A percentile compares a stretch with the other conserved stretches of the same genome.
Conservation (phyloP, 2,888 invertebrate species). For the Tetranychus truncatus region DNA sequence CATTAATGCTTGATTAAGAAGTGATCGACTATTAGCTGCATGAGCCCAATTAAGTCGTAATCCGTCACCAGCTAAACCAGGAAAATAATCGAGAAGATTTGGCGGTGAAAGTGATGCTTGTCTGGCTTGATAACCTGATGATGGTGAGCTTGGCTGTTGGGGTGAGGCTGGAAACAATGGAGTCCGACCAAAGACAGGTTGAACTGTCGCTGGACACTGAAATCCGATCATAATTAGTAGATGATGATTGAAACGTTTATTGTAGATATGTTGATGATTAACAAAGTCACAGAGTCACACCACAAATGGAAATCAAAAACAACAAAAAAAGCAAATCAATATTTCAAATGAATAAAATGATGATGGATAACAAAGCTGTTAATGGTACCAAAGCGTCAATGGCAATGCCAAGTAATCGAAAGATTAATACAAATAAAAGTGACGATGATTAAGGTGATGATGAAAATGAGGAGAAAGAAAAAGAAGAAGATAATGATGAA, state of each 20-base stretch:
- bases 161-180: conserved; percentile 20
- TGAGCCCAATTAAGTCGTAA: conserved; percentile 31
- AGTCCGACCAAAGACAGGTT: conserved; percentile 21
- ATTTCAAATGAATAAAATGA: too few species aligned
- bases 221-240: conserved; percentile 18
- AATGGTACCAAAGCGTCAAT: neutral
- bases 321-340: too few species aligned
- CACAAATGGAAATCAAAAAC: too few species aligned
- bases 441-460: neutral
- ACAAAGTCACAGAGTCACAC: too few species aligned
- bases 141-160: conserved; percentile 16
- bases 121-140: conserved; percentile 10
- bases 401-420: neutral
- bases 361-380: neutral
- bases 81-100: conserved; percentile 29
- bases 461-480: neutral
- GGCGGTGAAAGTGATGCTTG: conserved; percentile 20
- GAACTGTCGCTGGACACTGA: conserved; percentile 23
- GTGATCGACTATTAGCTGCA: conserved; percentile 30
- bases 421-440: neutral
- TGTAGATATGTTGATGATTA: neutral
- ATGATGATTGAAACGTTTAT: neutral
- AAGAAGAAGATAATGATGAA: too few species aligned
- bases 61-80: conserved; percentile 30
- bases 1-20: conserved; percentile 28